A percentile compares a stretch with the other conserved stretches of the same genome.
Evolutionary conservation across 2,113 vertebrate genomes (phyloP).

Genomic region (Illadopsis cleaveri): DNA sequence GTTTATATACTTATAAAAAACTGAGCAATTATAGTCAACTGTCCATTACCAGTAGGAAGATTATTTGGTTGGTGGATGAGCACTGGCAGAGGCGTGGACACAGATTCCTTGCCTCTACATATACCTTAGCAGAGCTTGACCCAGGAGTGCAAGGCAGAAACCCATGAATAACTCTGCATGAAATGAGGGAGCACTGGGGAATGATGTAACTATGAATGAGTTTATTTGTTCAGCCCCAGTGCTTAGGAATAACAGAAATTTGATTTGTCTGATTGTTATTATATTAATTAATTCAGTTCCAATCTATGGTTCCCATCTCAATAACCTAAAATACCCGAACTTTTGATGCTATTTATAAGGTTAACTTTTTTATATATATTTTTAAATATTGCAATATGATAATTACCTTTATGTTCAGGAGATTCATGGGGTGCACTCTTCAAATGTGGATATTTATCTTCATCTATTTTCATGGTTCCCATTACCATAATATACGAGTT

Average conservation of each 20-base stretch:
- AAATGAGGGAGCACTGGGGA: neutral
- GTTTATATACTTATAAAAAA: neutral
- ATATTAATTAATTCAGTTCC: neutral
- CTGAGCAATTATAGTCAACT: neutral
- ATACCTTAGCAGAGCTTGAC: neutral
- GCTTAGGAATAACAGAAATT: neutral
- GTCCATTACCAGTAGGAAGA: neutral
- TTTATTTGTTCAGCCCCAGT: neutral
- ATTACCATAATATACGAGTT: constrained; percentile 18
- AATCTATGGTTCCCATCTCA: neutral
- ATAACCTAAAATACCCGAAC: neutral
- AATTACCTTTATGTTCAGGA: neutral
- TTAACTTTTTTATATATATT: neutral
- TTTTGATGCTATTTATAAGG: neutral
- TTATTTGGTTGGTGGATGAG: neutral
- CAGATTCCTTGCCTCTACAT: neutral
- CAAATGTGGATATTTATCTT: constrained; percentile 22
- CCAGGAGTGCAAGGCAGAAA: neutral
- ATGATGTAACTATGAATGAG: neutral
- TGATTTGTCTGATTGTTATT: neutral
- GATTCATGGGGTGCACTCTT: neutral
- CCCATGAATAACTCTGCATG: neutral
- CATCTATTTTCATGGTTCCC: constrained; percentile 12
- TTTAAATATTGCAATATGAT: neutral
- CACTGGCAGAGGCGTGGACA: neutral